These are phyloP conservation scores for Dermolepida albohirtum DNA, from an alignment of 2,888 invertebrate species.

Conservation along the genomic window DNA sequence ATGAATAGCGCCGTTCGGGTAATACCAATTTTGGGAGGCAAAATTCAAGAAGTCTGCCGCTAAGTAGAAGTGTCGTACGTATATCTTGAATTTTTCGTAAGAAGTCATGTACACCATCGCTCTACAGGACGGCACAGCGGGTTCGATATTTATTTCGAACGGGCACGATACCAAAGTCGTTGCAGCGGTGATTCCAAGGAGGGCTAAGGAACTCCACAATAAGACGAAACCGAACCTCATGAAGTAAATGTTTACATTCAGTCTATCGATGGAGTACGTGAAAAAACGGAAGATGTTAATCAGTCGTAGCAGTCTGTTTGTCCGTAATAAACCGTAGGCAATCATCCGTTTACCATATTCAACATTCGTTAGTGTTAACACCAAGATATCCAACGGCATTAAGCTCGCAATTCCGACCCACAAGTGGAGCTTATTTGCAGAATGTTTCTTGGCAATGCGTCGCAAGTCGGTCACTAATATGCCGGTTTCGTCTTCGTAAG, in stretches of 20 bases:
- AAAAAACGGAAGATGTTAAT: slow-evolving; percentile 40
- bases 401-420: slow-evolving; percentile 30
- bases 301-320: slow-evolving; percentile 45
- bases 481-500: slow-evolving; percentile 45
- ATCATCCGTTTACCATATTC: slow-evolving; percentile 5
- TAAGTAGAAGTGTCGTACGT: slow-evolving; percentile 38
- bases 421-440: slow-evolving; percentile 38
- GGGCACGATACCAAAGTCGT: slow-evolving; percentile 21
- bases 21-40: slow-evolving; percentile 32
- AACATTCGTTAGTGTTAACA: slow-evolving; percentile 15
- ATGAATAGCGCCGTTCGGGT: slow-evolving; percentile 23
- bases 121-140: slow-evolving; percentile 18
- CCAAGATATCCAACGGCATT: slow-evolving; percentile 39
- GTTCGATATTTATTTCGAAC: slow-evolving; percentile 23
- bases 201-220: slow-evolving; percentile 32
- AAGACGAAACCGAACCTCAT: slow-evolving; percentile 32
- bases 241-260: slow-evolving; percentile 30
- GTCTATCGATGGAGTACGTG: slow-evolving; percentile 13
- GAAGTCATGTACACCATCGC: slow-evolving; percentile 32
- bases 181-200: slow-evolving; percentile 18
- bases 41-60: slow-evolving; percentile 38
- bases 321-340: slow-evolving; percentile 35
- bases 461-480: slow-evolving; percentile 42
- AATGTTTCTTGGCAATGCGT: slow-evolving; percentile 30
- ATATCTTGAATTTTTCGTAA: slow-evolving; percentile 40